These are phyloP conservation scores for Caenorhabditis inopinata DNA, from an alignment of 1,140 invertebrate genomes.

Conservation along the genomic window DNA sequence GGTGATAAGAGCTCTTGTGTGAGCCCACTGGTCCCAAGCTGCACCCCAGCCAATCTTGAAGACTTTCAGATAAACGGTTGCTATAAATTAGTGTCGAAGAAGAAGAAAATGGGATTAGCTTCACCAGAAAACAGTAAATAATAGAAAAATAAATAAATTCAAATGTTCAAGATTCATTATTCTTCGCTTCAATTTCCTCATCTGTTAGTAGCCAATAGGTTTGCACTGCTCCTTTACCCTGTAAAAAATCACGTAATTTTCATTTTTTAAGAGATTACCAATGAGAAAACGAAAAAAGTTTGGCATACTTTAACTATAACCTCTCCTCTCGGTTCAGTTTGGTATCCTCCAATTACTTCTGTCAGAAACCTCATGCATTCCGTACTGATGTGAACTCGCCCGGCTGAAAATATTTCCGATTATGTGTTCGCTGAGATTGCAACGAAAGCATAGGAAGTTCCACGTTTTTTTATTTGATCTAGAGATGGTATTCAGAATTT, in stretches of 20 bases:
- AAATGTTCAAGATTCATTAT: neutral
- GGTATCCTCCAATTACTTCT: slow-evolving; percentile 51
- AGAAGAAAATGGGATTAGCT: no score
- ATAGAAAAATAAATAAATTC: no score
- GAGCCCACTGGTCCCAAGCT: no score
- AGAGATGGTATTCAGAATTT: no score
- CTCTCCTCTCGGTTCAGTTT: slow-evolving; percentile 49
- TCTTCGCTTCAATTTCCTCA: slow-evolving; percentile 19
- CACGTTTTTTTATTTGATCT: no score
- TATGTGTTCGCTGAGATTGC: neutral
- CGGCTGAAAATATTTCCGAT: slow-evolving; percentile 39
- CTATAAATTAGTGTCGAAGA: no score
- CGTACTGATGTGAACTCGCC: slow-evolving; percentile 53
- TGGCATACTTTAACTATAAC: slow-evolving; percentile 49
- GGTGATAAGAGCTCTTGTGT: no score
- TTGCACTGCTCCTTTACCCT: slow-evolving; percentile 79
- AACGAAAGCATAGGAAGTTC: no score
- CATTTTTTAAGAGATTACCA: slow-evolving; percentile 75
- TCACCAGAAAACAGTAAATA: no score
- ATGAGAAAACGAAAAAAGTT: neutral
- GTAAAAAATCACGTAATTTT: slow-evolving; percentile 74
- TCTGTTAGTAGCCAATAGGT: slow-evolving; percentile 78
- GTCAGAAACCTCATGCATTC: slow-evolving; percentile 49
- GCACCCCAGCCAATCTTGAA: no score
- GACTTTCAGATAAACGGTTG: no score